Evolutionary conservation across 2,888 invertebrate genomes (phyloP).

Genomic region (Ectemnius lituratus): DNA sequence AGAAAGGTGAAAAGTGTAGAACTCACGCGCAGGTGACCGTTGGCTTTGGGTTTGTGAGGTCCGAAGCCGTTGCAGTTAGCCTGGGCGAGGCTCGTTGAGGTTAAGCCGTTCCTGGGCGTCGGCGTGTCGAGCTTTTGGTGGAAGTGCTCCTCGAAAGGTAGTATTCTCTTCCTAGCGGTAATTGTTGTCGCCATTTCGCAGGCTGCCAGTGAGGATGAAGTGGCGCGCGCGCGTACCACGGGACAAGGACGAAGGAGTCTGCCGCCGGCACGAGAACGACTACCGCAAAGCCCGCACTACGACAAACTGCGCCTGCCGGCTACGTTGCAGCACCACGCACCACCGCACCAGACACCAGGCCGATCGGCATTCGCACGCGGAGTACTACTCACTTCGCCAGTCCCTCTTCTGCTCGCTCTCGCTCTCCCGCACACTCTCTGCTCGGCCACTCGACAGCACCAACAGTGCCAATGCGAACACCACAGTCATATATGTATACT

Average conservation of each 20-base stretch:
- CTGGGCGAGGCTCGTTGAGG: conserved; percentile 52
- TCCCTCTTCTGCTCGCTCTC: conserved; percentile 4
- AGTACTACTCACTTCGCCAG: conserved; percentile 1
- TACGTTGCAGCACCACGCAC: conserved; percentile 2
- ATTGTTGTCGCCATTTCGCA: conserved; percentile 19
- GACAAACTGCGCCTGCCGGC: not conserved
- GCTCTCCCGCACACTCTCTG: no score
- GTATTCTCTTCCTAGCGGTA: conserved; percentile 10
- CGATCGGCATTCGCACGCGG: conserved; percentile 20
- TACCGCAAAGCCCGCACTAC: conserved; percentile 2
- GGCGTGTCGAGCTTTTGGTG: conserved; percentile 7
- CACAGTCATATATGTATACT: no score
- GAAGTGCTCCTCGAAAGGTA: not conserved
- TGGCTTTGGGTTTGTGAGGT: conserved; percentile 33
- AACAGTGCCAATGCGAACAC: no score
- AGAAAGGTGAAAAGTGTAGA: not conserved
- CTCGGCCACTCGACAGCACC: no score
- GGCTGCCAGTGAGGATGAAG: not conserved
- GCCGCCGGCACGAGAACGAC: conserved; percentile 7
- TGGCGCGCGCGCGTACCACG: not conserved
- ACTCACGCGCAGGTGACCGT: conserved; percentile 63
- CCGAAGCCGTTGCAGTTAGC: conserved; percentile 58
- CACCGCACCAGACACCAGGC: not conserved
- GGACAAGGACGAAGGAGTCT: not conserved
- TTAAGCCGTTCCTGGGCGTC: conserved; percentile 40